Percentiles rank a stretch among this genome's conserved stretches.
Evolutionary conservation across 2,797 vertebrate species (phyloP).

Genomic region (Pagetopsis macropterus): DNA sequence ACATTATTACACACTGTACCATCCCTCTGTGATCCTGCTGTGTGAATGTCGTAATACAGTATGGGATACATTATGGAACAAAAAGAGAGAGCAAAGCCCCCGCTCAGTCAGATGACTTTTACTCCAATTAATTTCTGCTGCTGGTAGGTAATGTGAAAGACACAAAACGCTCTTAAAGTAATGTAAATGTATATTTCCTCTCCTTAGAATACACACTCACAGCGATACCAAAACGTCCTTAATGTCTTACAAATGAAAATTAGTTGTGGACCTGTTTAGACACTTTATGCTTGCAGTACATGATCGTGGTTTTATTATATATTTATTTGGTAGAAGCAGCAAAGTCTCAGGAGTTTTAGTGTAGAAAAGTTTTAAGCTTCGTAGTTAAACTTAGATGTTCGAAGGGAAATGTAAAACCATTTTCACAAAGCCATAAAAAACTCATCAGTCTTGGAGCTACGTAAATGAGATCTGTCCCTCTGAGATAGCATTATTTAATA

Average conservation of each 20-base stretch:
- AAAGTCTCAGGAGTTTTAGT: neutral
- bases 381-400: conserved; percentile 5
- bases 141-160: neutral
- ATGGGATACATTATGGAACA: conserved; percentile 5
- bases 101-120: neutral
- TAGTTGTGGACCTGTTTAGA: neutral
- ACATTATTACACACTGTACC: neutral
- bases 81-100: neutral
- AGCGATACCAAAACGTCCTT: neutral
- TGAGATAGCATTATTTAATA: conserved; percentile 42
- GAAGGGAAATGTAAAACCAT: neutral
- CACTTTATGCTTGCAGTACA: neutral
- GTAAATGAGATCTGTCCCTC: conserved; percentile 29
- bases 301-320: neutral
- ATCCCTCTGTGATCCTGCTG: neutral
- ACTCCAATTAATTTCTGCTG: neutral
- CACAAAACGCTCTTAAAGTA: neutral
- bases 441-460: conserved; percentile 14
- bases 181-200: neutral
- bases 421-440: conserved; percentile 29
- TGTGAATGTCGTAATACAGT: neutral
- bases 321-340: neutral
- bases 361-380: conserved; percentile 1
- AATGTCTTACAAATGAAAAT: neutral
- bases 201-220: too few species aligned